Conservation (phyloP, 2,888 invertebrate species). For the Drosophila recens region DNA sequence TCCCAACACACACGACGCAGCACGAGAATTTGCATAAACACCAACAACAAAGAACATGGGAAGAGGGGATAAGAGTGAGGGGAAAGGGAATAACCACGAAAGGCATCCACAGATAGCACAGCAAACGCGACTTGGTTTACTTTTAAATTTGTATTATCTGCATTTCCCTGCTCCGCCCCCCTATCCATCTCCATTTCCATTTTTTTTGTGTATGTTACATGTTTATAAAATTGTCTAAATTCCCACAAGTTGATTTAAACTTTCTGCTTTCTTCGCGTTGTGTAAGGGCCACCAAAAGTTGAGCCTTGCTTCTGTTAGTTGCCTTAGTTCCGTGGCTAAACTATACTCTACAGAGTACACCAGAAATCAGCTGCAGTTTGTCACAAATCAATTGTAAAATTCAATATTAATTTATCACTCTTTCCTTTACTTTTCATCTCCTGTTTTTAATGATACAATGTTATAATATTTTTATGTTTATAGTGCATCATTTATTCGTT, state of each 20-base stretch:
- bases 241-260: constrained; percentile 83
- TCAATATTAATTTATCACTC: background rate
- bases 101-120: constrained; percentile 73
- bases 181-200: constrained; percentile 16
- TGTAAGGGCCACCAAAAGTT: constrained; percentile 54
- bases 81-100: constrained; percentile 24
- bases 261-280: constrained; percentile 60
- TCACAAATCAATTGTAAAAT: background rate
- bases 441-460: background rate
- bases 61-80: constrained; percentile 25
- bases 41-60: constrained; percentile 42
- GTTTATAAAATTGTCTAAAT: constrained; percentile 83
- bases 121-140: constrained; percentile 69
- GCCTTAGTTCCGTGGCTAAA: constrained; percentile 34
- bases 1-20: constrained; percentile 68
- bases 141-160: constrained; percentile 79
- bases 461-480: background rate
- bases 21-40: constrained; percentile 63
- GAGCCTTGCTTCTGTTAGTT: constrained; percentile 59
- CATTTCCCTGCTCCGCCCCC: constrained; percentile 37
- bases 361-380: background rate
- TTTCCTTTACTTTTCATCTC: background rate
- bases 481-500: constrained; percentile 35
- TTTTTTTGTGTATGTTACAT: constrained; percentile 58
- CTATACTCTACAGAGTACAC: background rate